Evolutionary conservation across 2,888 invertebrate species (phyloP), one percentile per base, ranked within the genome.

Genomic region (Clistopyga incitator): DNA sequence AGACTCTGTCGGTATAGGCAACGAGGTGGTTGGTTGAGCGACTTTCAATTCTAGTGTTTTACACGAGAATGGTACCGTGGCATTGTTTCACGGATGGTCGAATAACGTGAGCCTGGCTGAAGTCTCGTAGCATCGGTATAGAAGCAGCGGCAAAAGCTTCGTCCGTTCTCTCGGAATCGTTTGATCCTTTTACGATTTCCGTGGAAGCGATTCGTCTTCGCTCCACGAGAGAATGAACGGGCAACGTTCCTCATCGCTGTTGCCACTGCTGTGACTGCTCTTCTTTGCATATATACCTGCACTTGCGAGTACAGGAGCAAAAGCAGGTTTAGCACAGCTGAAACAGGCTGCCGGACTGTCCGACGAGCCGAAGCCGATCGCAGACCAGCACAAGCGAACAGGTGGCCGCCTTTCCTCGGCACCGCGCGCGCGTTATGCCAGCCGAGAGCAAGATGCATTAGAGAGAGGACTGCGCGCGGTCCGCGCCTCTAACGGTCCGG

Each of bases 401-500:
- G 87, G 86, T 84, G 87, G 84, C 84, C 88, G 87, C 87, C 76
- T 89, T 89, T 89, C 84, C 83, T 85, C 67, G 82, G 70, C 65
- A 82, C 74, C 82, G 81, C 84, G 83, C 82, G 81, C 84, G 83
- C 87, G 88, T 88, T 86, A 86, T 45, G 76, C 67, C 76, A 87
- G 85, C 83, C 78, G 84, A 83, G 84, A 84, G 65, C 79, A 83
- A 84, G 86, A 85, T 80, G 84, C 83, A 85, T 74, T 82, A 86
- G 72, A 82, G 29, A 72, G 56, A 59, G 52, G 45, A 67, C 50
- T 38, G 29, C 72, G 29, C 10, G 50, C 38, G 50, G 68, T 56
- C 45, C 75, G 59, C 59, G 77, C 70, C 56, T 82, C 81, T 86
- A 86, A 87, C 87, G 87, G 86, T 85, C 85, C 71, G 56, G 50